A percentile compares a stretch with the other conserved stretches of the same genome.
Evolutionary conservation across 2,113 vertebrate genomes (phyloP).

Genomic region (Oceanites oceanicus): DNA sequence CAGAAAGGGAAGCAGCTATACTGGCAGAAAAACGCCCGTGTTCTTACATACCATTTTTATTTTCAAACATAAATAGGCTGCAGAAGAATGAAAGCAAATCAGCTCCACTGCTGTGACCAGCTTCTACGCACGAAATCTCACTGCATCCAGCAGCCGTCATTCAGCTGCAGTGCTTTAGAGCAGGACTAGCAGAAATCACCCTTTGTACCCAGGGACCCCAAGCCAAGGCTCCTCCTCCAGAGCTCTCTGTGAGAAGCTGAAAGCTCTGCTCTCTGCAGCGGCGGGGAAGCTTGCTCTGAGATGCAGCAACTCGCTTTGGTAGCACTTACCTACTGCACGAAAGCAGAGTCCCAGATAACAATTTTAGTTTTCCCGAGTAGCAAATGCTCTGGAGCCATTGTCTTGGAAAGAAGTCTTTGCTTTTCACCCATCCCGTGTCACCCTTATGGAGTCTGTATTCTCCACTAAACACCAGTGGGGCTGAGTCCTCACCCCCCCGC

Average conservation of each 20-base stretch:
- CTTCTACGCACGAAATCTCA: background rate
- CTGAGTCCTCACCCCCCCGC: background rate
- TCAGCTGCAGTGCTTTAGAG: background rate
- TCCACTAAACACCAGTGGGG: background rate
- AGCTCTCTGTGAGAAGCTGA: slow-evolving; percentile 18
- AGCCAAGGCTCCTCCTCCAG: slow-evolving; percentile 79
- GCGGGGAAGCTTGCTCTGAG: background rate
- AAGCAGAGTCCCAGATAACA: background rate
- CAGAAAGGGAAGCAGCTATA: background rate
- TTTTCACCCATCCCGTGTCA: background rate
- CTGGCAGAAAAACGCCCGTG: background rate
- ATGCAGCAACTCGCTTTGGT: background rate
- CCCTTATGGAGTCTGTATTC: background rate
- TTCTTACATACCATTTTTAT: slow-evolving; percentile 29
- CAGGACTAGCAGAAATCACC: slow-evolving; percentile 73
- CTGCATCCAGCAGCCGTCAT: background rate
- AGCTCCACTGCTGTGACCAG: background rate
- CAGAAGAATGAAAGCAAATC: slow-evolving; percentile 3
- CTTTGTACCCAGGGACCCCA: slow-evolving; percentile 90
- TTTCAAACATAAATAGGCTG: slow-evolving; percentile 29
- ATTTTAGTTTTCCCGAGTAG: background rate
- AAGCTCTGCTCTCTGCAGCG: background rate
- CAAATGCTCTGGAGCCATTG: background rate
- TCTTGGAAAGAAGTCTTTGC: background rate
- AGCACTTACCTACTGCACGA: background rate